Conservation (phyloP, 2,888 invertebrate species). For the Luperina testacea region DNA sequence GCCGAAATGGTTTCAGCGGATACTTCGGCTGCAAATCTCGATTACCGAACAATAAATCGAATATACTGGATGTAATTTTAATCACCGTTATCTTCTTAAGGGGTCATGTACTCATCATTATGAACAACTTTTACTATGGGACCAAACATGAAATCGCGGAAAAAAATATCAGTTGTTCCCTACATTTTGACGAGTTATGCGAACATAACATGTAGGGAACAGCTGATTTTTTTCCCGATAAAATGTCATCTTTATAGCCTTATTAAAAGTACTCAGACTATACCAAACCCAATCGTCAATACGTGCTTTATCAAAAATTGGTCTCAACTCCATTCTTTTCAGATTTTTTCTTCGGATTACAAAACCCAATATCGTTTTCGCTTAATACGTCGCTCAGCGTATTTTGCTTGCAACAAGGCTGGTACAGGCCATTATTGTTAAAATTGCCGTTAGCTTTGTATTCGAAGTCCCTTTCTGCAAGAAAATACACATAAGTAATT, state of each 20-base stretch:
- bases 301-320: conserved; percentile 6
- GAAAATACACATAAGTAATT: conserved; percentile 68
- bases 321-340: not conserved
- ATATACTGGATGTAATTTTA: too few relatives aligned
- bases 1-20: conserved; percentile 58
- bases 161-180: too few relatives aligned
- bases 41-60: conserved; percentile 75
- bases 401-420: conserved; percentile 54
- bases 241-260: not conserved
- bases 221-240: not conserved
- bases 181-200: too few relatives aligned
- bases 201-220: too few relatives aligned
- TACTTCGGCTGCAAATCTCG: conserved; percentile 70
- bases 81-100: too few relatives aligned
- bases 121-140: too few relatives aligned
- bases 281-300: not conserved
- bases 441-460: conserved; percentile 62
- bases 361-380: conserved; percentile 51
- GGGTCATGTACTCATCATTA: too few relatives aligned
- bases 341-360: conserved; percentile 20
- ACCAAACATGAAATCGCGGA: too few relatives aligned
- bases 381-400: conserved; percentile 49
- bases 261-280: not conserved
- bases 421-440: conserved; percentile 59
- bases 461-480: conserved; percentile 53